These are phyloP conservation scores for Blastobasis adustella DNA, from an alignment of 2,888 invertebrate genomes.

Conservation along the genomic window DNA sequence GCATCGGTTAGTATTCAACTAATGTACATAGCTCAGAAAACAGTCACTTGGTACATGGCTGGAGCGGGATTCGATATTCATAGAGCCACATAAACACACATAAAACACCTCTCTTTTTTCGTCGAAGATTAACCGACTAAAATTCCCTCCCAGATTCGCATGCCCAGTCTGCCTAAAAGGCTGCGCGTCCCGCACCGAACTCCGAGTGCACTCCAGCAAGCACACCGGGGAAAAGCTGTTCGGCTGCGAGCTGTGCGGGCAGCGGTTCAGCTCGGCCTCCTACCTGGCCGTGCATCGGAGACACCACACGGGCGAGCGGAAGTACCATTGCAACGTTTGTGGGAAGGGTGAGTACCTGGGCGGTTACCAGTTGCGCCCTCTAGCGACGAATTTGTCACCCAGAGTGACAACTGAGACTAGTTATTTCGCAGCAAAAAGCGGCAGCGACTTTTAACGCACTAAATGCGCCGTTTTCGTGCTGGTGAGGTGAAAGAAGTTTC, in stretches of 20 bases:
- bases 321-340: constrained; percentile 50
- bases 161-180: constrained; percentile 63
- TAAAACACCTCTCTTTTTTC: no score
- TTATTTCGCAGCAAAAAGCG: no score
- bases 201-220: constrained; percentile 53
- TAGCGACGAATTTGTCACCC: neutral
- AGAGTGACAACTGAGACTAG: no score
- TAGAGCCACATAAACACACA: no score
- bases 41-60: no score
- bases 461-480: no score
- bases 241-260: constrained; percentile 50
- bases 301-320: constrained; percentile 51
- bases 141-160: constrained; percentile 39
- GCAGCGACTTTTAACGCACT: no score
- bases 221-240: constrained; percentile 66
- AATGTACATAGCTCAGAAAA: no score
- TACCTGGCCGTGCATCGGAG: constrained; percentile 61
- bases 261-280: constrained; percentile 60
- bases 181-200: constrained; percentile 60
- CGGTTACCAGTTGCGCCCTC: neutral
- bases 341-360: constrained; percentile 39
- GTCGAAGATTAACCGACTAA: no score
- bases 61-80: no score
- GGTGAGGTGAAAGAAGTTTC: no score
- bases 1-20: no score